Base-by-base conservation (phyloP, 2,113 vertebrate genomes). In the Cebidichthys violaceus region DNA sequence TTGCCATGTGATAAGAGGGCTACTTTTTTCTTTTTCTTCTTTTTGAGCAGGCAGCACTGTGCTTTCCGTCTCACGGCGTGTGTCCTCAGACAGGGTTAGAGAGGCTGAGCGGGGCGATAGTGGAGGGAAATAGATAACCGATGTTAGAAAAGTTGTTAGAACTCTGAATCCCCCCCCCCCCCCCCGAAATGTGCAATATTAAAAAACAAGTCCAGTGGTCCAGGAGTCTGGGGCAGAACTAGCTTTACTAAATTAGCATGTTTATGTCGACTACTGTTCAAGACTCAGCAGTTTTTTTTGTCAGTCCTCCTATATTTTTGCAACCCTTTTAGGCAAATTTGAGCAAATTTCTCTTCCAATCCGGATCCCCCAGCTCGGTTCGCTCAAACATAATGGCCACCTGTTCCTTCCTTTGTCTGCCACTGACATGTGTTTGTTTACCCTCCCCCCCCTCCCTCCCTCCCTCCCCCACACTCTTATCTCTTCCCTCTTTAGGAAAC, bases 401-500 rank as follows among this genome's bases (percentile, higher is more conserved):
- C 81, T 86, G 75, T 83, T 82, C 69, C 68, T 72, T 43, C 11
- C 33, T 81, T 72, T 79, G 81, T 86, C 78, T 84, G 73, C 55
- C 62, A 50, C 73, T 82, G 70, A 84, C 79, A n/a, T 79, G 71
- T 94, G 47, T 95, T 11, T 86, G 83, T 92, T 92, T 86, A 84
- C 72, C 20, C 50, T 35, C 13, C 45, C 17, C 45, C 45, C 35
- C 15, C n/a, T n/a, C 3, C 45, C 45, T 14, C 45, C 45, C 45
- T 6, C 45, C 4, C 31, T 3, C 31, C 2, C 31, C 3, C 4
- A 33, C 33, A 5, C 75, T 73, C 77, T 85, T 88, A 82, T 89
- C 86, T 82, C 59, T 17, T 73, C 47, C 71, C 67, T 73, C 84
- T 92, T 54, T 85, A 99, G 98, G 98, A 99, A 89, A 95, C 98